These are phyloP conservation scores for Subanguina moxae DNA, from an alignment of 1,140 invertebrate species.

Conservation along the genomic window DNA sequence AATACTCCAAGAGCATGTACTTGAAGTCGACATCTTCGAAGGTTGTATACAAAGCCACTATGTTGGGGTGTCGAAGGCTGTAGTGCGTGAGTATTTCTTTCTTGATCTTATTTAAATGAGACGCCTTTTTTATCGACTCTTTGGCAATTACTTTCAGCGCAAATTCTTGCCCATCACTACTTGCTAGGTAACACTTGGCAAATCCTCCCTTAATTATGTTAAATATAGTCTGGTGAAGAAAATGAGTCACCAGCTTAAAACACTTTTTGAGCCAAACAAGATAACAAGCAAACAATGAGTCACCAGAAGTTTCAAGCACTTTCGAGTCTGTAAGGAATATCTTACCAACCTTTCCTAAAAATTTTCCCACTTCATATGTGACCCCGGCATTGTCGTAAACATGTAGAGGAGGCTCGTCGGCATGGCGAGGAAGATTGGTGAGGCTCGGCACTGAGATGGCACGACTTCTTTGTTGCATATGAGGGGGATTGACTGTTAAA, in stretches of 20 bases:
- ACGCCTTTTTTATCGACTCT: conserved; percentile 10
- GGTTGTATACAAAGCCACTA: conserved; percentile 35
- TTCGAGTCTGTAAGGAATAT: too few relatives aligned
- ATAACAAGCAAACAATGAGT: too few relatives aligned
- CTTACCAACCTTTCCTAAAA: conserved; percentile 7
- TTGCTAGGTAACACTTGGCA: conserved; percentile 40
- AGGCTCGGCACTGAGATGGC: conserved; percentile 9
- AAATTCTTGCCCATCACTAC: conserved; percentile 35
- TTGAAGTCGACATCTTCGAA: conserved; percentile 41
- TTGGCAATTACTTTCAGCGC: conserved; percentile 35
- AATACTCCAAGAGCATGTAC: conserved; percentile 42
- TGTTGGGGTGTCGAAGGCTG: conserved; percentile 41
- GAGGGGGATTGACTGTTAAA: neutral
- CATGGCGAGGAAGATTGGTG: neutral
- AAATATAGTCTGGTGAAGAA: neutral
- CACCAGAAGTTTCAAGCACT: too few relatives aligned
- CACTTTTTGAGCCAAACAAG: too few relatives aligned
- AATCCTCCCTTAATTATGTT: conserved; percentile 37
- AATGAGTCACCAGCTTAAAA: neutral
- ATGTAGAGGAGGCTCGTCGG: neutral
- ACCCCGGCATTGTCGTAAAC: conserved; percentile 6
- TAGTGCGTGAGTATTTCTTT: conserved; percentile 35
- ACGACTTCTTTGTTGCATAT: neutral
- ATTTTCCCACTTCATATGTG: conserved; percentile 4
- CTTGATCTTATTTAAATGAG: conserved; percentile 35